phyloP scores from a whole-genome alignment of 2,888 invertebrate genomes.

The Trachelus stipa region DNA sequence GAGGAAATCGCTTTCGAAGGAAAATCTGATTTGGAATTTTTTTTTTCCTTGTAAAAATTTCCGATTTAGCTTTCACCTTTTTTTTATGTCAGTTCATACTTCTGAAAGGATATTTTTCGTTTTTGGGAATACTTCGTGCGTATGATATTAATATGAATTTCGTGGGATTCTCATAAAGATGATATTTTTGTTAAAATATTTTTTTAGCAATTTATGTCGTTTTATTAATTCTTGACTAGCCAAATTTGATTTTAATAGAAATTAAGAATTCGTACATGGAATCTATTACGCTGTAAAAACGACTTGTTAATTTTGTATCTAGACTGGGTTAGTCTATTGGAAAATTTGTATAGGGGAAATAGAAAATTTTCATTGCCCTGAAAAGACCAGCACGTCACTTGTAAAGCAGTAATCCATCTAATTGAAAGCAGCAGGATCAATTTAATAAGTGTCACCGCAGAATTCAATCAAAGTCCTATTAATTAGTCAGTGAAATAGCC shows the following conservation, averaged over 20 bases:
- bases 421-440: not conserved
- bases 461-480: not conserved
- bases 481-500: not conserved
- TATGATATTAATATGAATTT: not conserved
- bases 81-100: not conserved
- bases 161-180: too few species aligned
- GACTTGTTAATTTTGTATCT: not conserved
- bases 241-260: not conserved
- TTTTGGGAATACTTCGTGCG: not conserved
- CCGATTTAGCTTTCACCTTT: not conserved
- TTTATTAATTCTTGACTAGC: not conserved
- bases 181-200: not conserved
- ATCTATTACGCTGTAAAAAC: not conserved
- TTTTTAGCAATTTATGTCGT: too few species aligned
- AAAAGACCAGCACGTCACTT: not conserved
- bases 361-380: not conserved
- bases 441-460: not conserved
- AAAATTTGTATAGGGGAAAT: not conserved
- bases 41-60: not conserved
- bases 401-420: not conserved
- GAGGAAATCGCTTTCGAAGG: not conserved
- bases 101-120: not conserved
- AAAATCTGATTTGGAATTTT: not conserved
- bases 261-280: not conserved
- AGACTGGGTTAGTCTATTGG: not conserved